Percentiles rank a stretch among this genome's conserved stretches.
Conservation (phyloP, 1,140 invertebrate genomes). For the Eulimnadia texana region DNA sequence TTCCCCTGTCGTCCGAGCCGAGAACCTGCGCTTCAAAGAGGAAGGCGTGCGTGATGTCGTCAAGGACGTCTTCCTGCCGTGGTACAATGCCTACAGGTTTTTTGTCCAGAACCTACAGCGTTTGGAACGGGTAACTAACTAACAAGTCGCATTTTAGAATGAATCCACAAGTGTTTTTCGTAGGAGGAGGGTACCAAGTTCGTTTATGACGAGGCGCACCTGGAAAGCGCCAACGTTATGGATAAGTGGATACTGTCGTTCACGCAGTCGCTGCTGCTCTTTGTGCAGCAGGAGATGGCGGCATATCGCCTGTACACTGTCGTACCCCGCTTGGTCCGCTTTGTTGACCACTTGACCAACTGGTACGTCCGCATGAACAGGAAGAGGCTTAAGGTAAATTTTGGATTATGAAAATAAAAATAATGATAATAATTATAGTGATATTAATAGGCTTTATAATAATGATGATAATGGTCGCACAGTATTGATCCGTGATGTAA, state of each 20-base stretch:
- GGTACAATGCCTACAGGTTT: constrained; percentile 97
- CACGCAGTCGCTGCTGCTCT: constrained; percentile 78
- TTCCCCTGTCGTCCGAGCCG: constrained; percentile 92
- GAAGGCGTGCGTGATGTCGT: constrained; percentile 90
- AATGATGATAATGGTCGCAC: not conserved
- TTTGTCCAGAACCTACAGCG: constrained; percentile 83
- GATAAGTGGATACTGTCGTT: constrained; percentile 96
- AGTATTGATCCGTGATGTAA: too few species aligned
- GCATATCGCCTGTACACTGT: constrained; percentile 91
- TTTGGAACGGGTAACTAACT: constrained; percentile 47
- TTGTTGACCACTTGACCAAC: constrained; percentile 94
- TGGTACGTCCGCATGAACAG: constrained; percentile 98
- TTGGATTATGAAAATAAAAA: not conserved
- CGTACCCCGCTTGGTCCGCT: constrained; percentile 81
- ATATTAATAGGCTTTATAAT: not conserved
- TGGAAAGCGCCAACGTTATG: constrained; percentile 63
- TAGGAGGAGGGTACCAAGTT: constrained; percentile 40
- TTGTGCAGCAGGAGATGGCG: constrained; percentile 84
- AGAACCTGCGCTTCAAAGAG: constrained; percentile 92
- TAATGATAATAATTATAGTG: not conserved
- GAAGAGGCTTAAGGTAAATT: constrained; percentile 56
- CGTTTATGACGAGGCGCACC: constrained; percentile 24
- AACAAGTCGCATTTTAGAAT: constrained; percentile 23
- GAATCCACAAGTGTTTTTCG: constrained; percentile 17
- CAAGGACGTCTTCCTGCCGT: constrained; percentile 95